Conservation (phyloP, 2,888 invertebrate genomes). For the Xanthia togata region DNA sequence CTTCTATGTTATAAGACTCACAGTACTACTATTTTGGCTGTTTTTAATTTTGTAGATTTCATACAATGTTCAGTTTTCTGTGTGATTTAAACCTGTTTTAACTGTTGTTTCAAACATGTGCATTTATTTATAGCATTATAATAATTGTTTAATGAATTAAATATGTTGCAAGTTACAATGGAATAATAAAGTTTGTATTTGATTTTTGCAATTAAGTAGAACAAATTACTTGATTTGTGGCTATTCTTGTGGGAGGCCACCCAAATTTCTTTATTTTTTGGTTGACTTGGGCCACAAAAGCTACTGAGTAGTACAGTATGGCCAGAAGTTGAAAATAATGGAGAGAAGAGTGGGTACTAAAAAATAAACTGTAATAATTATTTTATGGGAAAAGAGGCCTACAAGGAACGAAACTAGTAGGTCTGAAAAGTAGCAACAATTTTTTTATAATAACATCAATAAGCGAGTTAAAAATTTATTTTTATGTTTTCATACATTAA, state of each 20-base stretch:
- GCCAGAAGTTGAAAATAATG: background rate
- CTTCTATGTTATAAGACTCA: background rate
- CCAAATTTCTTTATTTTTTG: background rate
- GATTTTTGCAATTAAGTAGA: background rate
- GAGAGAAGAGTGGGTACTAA: background rate
- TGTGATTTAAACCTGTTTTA: constrained; percentile 16
- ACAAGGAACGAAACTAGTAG: background rate
- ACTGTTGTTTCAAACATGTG: background rate
- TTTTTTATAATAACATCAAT: background rate
- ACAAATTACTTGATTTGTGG: background rate
- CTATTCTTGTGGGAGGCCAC: background rate
- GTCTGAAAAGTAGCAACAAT: background rate
- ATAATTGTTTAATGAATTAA: constrained; percentile 1
- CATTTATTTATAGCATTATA: background rate
- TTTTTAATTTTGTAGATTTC: background rate
- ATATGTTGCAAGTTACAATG: background rate
- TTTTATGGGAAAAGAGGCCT: background rate
- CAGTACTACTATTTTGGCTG: background rate
- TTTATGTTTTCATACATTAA: background rate
- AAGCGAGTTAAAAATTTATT: background rate
- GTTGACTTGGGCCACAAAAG: background rate
- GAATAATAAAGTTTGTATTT: constrained; percentile 2
- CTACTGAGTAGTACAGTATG: background rate
- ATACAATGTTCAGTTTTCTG: background rate
- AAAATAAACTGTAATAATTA: background rate